phyloP scores from a whole-genome alignment of 2,888 invertebrate genomes.

The Andrena trimmerana region DNA sequence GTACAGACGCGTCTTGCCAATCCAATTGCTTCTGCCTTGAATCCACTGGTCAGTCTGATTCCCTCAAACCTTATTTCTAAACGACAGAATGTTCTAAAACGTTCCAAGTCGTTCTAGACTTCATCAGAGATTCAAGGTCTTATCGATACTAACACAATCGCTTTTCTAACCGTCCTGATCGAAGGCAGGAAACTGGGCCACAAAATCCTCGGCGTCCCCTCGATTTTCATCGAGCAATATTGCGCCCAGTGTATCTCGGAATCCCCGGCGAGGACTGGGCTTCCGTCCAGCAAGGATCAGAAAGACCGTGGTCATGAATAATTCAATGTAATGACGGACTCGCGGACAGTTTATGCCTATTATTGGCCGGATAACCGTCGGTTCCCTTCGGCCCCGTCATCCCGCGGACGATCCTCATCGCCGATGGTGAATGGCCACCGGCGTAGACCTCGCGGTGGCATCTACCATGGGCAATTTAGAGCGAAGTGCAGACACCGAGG shows the following conservation, averaged over 20 bases:
- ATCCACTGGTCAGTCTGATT: not conserved
- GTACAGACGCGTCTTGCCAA: not conserved
- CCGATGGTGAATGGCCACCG: conserved; percentile 12
- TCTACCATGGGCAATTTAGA: conserved; percentile 9
- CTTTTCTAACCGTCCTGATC: no score
- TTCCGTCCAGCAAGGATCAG: not conserved
- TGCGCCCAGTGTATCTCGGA: not conserved
- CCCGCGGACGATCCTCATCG: conserved; percentile 1
- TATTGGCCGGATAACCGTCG: conserved; percentile 38
- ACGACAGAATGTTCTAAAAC: no score
- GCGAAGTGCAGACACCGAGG: not conserved
- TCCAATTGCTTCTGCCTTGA: not conserved
- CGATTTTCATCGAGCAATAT: conserved; percentile 16
- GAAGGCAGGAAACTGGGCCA: conserved; percentile 12
- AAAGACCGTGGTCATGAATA: conserved; percentile 43
- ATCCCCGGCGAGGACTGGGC: not conserved
- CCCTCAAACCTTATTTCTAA: not conserved
- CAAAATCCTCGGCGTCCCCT: conserved; percentile 8
- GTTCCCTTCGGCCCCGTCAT: conserved; percentile 14
- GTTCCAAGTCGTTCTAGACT: no score
- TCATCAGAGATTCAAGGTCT: not conserved
- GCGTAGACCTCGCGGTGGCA: conserved; percentile 5
- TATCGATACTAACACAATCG: not conserved
- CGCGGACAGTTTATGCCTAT: conserved; percentile 42
- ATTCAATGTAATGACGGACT: conserved; percentile 45